phyloP scores from a whole-genome alignment of 2,888 invertebrate species.

The Campaea margaritaria region DNA sequence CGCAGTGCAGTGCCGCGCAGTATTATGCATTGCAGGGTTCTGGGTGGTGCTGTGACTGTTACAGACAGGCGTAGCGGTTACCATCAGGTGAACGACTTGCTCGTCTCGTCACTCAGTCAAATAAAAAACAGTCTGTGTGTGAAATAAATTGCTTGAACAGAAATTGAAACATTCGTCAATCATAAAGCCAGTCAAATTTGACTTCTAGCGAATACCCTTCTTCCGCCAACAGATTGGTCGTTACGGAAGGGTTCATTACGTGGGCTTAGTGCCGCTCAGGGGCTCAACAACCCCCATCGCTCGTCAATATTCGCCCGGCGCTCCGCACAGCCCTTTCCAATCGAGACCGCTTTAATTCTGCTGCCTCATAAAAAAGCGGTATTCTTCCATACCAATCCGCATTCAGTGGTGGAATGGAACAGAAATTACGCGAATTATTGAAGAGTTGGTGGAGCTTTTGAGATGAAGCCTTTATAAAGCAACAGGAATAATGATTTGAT shows the following conservation, averaged over 20 bases:
- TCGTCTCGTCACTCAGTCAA: no score
- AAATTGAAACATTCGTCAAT: slow-evolving; percentile 20
- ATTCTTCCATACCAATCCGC: slow-evolving; percentile 12
- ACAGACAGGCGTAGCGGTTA: no score
- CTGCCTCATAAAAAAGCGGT: slow-evolving; percentile 15
- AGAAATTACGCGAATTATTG: no score
- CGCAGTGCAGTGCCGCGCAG: no score
- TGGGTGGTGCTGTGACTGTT: no score
- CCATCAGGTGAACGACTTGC: no score
- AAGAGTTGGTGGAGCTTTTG: no score
- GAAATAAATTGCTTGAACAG: neutral
- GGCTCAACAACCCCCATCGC: slow-evolving; percentile 57
- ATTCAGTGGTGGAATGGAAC: no score
- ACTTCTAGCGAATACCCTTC: slow-evolving; percentile 48
- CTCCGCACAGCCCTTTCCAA: slow-evolving; percentile 28
- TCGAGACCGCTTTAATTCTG: slow-evolving; percentile 19
- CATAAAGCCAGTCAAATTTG: slow-evolving; percentile 40
- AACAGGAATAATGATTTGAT: no score
- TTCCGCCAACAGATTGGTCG: slow-evolving; percentile 52
- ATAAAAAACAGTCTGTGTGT: neutral
- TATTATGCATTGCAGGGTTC: no score
- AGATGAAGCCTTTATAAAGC: no score
- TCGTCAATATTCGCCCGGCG: slow-evolving; percentile 47
- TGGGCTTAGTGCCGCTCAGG: slow-evolving; percentile 51
- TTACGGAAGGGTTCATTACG: slow-evolving; percentile 66